Evolutionary conservation across 1,140 invertebrate species (phyloP).

Genomic region (Tetramorium parvispinum): DNA sequence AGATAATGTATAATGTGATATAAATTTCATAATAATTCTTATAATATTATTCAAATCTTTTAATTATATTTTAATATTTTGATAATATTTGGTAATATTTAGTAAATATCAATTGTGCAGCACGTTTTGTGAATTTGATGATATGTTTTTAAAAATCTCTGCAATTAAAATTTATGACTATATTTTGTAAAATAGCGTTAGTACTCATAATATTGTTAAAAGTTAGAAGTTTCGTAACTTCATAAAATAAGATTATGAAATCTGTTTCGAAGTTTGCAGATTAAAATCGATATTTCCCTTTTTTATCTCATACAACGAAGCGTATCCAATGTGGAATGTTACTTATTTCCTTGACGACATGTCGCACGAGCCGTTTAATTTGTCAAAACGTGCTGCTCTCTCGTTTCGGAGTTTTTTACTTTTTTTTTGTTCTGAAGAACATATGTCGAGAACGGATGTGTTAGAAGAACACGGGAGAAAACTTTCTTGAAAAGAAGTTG

Average conservation of each 20-base stretch:
- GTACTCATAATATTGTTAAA: neutral
- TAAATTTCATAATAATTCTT: neutral
- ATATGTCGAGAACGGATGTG: neutral
- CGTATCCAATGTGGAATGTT: neutral
- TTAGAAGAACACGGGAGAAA: neutral
- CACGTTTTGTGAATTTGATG: neutral
- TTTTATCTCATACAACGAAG: neutral
- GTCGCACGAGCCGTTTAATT: constrained; percentile 26
- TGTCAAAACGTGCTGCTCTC: constrained; percentile 3
- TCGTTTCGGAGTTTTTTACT: constrained; percentile 10
- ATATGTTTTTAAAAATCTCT: neutral
- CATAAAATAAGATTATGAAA: neutral
- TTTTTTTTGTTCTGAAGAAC: constrained; percentile 11
- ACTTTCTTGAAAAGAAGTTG: neutral
- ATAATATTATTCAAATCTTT: neutral
- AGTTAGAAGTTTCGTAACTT: neutral
- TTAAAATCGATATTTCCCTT: neutral
- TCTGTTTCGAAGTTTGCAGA: neutral
- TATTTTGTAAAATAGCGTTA: neutral
- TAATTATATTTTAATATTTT: too few species aligned
- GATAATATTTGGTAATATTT: too few species aligned
- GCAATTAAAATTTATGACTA: neutral
- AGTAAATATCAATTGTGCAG: too few species aligned
- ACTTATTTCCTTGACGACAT: constrained; percentile 14
- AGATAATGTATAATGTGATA: neutral